Percentiles rank a stretch among this genome's conserved stretches.
These are phyloP conservation scores for Drosophila diplacantha DNA, from an alignment of 2,888 invertebrate species.

Conservation along the genomic window DNA sequence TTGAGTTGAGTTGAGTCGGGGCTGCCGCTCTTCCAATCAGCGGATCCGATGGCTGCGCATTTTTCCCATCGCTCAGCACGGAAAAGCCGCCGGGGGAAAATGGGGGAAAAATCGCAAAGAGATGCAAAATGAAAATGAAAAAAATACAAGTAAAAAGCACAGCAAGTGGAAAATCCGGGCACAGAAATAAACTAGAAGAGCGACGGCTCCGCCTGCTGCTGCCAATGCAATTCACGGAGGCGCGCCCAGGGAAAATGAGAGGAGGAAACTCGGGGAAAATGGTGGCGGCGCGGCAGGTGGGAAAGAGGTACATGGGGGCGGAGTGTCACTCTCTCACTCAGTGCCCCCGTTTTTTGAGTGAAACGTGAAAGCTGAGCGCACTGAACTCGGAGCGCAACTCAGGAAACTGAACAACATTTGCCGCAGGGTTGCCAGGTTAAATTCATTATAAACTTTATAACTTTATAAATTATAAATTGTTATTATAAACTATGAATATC, in stretches of 20 bases:
- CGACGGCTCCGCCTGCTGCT: conserved; percentile 72
- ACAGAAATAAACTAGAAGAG: conserved; percentile 70
- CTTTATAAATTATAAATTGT: too few species aligned
- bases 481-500: too few species aligned
- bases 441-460: not conserved
- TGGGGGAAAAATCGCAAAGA: conserved; percentile 25
- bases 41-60: conserved; percentile 57
- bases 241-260: conserved; percentile 5
- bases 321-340: not conserved
- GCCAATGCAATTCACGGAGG: conserved; percentile 27
- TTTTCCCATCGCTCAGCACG: conserved; percentile 49
- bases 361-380: conserved; percentile 10
- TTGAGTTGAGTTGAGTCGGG: conserved; percentile 25
- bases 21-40: conserved; percentile 66
- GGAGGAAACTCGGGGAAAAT: conserved; percentile 1
- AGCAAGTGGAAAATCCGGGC: conserved; percentile 50
- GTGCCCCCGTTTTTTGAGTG: conserved; percentile 12
- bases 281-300: not conserved
- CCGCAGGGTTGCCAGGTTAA: conserved; percentile 7
- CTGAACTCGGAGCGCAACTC: conserved; percentile 13
- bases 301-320: not conserved
- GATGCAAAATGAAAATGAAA: conserved; percentile 17
- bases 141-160: conserved; percentile 1
- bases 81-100: conserved; percentile 10
- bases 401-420: not conserved